Percentiles rank a stretch among this genome's conserved stretches.
These are phyloP conservation scores for Crenuchus spilurus DNA, from an alignment of 2,797 vertebrate species.

Conservation along the genomic window DNA sequence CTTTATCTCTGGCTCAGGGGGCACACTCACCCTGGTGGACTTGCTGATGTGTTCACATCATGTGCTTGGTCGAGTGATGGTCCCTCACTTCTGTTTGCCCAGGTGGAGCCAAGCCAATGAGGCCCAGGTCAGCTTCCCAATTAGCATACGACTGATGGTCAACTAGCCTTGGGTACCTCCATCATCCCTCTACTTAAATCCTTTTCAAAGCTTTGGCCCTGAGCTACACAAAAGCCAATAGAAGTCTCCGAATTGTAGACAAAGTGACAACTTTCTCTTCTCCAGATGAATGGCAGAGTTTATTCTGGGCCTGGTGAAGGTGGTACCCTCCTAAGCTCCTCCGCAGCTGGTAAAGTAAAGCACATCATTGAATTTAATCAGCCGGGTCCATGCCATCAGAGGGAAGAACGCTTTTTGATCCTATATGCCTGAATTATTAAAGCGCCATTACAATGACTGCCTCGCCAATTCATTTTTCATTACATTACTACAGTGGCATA, in stretches of 20 bases:
- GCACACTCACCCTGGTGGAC: neutral
- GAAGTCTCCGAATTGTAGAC: slow-evolving; percentile 10
- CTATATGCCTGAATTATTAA: slow-evolving; percentile 68
- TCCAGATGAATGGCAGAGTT: slow-evolving; percentile 44
- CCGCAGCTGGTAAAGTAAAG: slow-evolving; percentile 41
- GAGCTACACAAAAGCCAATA: neutral
- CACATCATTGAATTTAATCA: slow-evolving; percentile 53
- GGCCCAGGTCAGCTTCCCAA: slow-evolving; percentile 30
- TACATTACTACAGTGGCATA: slow-evolving; percentile 61
- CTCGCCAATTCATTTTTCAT: slow-evolving; percentile 66
- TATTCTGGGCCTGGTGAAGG: slow-evolving; percentile 15
- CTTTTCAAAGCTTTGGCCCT: slow-evolving; percentile 7
- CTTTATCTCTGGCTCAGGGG: neutral
- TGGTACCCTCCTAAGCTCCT: slow-evolving; percentile 23
- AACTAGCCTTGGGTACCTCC: neutral
- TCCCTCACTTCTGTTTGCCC: neutral
- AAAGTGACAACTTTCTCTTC: slow-evolving; percentile 45
- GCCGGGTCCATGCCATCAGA: slow-evolving; percentile 16
- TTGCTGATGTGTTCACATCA: neutral
- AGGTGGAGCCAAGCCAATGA: slow-evolving; percentile 14
- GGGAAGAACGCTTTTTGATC: slow-evolving; percentile 48
- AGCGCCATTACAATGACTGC: slow-evolving; percentile 52
- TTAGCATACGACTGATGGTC: slow-evolving; percentile 22
- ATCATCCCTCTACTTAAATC: neutral
- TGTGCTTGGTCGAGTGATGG: neutral